Conservation (phyloP, 2,113 vertebrate species). For the Pleuronectes platessa region DNA sequence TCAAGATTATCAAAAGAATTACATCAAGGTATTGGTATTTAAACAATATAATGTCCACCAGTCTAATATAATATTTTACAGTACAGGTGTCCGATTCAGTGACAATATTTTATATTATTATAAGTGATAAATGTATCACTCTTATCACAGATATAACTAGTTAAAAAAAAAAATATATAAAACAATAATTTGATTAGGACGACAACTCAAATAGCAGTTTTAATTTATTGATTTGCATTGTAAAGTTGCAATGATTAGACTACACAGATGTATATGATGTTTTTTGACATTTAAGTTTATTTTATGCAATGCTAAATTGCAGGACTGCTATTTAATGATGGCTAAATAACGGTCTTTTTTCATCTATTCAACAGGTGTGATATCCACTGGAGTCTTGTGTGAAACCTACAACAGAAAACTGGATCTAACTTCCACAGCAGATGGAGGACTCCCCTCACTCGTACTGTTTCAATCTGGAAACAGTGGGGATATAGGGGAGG, state of each 20-base stretch:
- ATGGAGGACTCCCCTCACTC: conserved; percentile 68
- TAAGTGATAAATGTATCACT: no score
- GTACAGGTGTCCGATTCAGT: no score
- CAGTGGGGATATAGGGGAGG: conserved; percentile 70
- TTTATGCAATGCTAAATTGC: not conserved
- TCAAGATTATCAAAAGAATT: no score
- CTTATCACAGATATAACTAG: not conserved
- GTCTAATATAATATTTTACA: no score
- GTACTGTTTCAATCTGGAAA: conserved; percentile 72
- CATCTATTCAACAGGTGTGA: conserved; percentile 77
- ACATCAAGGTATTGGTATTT: no score
- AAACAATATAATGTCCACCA: no score
- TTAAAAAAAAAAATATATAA: not conserved
- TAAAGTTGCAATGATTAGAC: not conserved
- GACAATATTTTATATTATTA: no score
- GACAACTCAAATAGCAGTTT: not conserved
- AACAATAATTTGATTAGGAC: not conserved
- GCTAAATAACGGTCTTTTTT: conserved; percentile 16
- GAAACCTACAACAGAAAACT: conserved; percentile 74
- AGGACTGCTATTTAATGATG: not conserved
- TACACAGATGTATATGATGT: not conserved
- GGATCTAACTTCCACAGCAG: conserved; percentile 63
- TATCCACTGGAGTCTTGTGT: conserved; percentile 74
- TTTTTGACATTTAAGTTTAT: not conserved
- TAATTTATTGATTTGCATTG: not conserved